Base-by-base conservation (phyloP, 92 coral and sea anemone species). In the Metridium senile region DNA sequence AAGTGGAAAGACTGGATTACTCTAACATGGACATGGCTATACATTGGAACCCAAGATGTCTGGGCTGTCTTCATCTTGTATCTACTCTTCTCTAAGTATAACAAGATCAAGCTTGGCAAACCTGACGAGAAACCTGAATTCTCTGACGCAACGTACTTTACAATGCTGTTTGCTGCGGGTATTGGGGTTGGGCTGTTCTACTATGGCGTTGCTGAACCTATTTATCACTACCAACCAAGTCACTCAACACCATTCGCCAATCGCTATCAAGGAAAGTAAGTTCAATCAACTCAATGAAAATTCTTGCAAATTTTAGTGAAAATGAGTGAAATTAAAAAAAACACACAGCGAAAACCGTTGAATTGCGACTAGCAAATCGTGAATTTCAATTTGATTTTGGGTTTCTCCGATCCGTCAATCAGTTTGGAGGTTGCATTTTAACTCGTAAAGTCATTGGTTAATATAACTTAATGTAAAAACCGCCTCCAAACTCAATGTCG, bases 81-180 rank as follows among this genome's bases (percentile, higher is more conserved):
- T 74, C 74, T 93, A 35, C 91, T 90, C 84, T 93, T 93, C 66
- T 90, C 98, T 62, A 90, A 93, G 89, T 85, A 87, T 64, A 58
- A 85, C 66, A 76, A 87, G 76, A 70, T 87, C 78, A 93, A 93
- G 68, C 90, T 93, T 34, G 98, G 98, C 35, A 75, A 73, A 59
- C 89, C 87, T 32, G 92, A 93, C 54, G 98, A 93, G 26, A 84
- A 93, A 74, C 98, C 98, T 1, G 98, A 93, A 56, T 93, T 80
- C 75, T 81, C 85, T 52, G 98, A 93, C 57, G 92, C 84, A 0
- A 82, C 98, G 34, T 93, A 93, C 84, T 93, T 93, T 78, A 90
- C 94, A 11, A 93, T 93, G 98, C 51, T 93, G 82, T 92, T 92
- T 71, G 97, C 97, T 25, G 97, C 94, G 21, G 98, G 98, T 0